Base-by-base conservation (phyloP, 2,888 invertebrate genomes). In the Drosophila eohydei region DNA sequence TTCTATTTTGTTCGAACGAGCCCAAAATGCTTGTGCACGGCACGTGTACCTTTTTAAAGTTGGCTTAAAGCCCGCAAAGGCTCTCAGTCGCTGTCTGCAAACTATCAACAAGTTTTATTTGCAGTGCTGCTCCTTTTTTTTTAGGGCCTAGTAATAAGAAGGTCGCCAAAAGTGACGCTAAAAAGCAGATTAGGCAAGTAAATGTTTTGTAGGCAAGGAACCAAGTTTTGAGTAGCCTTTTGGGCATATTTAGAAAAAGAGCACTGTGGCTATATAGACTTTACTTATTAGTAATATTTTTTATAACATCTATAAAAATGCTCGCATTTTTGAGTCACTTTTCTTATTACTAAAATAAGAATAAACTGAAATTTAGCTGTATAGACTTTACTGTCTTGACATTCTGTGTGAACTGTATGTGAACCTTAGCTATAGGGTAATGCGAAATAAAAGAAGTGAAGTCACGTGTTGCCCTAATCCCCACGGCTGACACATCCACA, bases 31-130 rank as follows among this genome's bases (percentile, higher is more conserved):
- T 50, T 36, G 14, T 46, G 21, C 59, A 56, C 44, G 67, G 74
- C 80, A 89, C 88, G 83, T 89, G 89, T 82, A 85, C 85, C 83
- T 67, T 75, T 88, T 85, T 71, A 69, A 85, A 88, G 74, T 74
- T 71, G 40, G 44, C 72, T 83, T 69, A 44, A 74, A 74, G 67
- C 41, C 70, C 64, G 34, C 54, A 48, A 57, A 43, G 26, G 28
- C 51, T 34, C 21, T 30, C 36, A 52, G 69, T 55, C 63, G 30
- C 46, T 71, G 65, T 63, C 63, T 52, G 58, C 40, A 41, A 72
- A 75, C 78, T 77, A 87, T 83, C 88, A 89, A 88, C 86, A 88
- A 85, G 83, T 85, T 72, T 52, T 55, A 36, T 58, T 32, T 61
- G 40, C 8, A 40, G 40, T 38, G 26, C 41, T 48, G 40, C 44